Base-by-base conservation (phyloP, 2,888 invertebrate genomes). In the Eugnorisma glareosa region DNA sequence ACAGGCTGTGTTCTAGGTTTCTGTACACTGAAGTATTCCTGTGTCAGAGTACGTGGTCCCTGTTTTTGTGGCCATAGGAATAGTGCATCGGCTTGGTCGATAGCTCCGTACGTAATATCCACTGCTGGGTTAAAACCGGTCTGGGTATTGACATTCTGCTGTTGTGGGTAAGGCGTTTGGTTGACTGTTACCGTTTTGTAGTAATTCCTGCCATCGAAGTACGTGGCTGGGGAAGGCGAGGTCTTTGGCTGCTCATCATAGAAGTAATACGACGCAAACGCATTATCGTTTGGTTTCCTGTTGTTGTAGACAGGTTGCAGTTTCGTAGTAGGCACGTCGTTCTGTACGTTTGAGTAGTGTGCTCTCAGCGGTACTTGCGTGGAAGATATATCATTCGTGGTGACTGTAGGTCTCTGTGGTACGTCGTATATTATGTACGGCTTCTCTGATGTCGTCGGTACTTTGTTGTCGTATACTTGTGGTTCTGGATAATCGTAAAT, bases 261-360 rank as follows among this genome's bases (percentile, higher is more conserved):
- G 90, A 98, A 98, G 89, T 97, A 98, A 92, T 97, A 98, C 13
- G 98, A 97, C 1, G 97, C 97, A 72, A 97, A 93, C 63, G 95
- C 95, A 88, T 96, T 96, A 81, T 95, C 94, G 84, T 93, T 95
- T 59, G 95, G 94, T 88, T 95, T 94, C 54, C 93, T 94, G 84
- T 92, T 94, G 84, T 93, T 94, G 81, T 94, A 96, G 73, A 97
- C 97, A 2, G 97, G 96, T 87, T 97, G 96, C 76, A 97, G 87
- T 87, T 97, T 97, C 24, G 97, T 97, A 71, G 97, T 97, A 7
- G 97, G 96, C 73, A 97, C 96, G 81, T 97, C 96, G 81, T 97
- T 96, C 90, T 97, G 94, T 77, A 97, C 89, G 89, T 96, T 97
- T n/a, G 97, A 96, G 91, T 97, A 98, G 87, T 97, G 97, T n/a